Evolutionary conservation across 2,888 invertebrate genomes (phyloP), one percentile per base, ranked within the genome.

Genomic region (Drosophila setosimentum): DNA sequence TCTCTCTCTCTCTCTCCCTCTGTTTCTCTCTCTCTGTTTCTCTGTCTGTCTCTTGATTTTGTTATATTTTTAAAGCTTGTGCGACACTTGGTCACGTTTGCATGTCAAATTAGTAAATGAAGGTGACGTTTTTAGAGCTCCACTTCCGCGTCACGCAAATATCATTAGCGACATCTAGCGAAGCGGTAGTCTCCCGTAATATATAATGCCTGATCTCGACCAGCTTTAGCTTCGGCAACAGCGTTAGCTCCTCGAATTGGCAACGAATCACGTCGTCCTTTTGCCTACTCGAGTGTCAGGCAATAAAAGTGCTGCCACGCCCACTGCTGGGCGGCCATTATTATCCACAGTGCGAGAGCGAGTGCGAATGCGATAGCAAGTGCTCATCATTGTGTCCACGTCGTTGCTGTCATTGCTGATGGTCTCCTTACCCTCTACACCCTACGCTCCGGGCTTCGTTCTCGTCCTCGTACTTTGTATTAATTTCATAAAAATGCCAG

Each of bases 401-500:
- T 76, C 64, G 60, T 35, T 30, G 76, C 64, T 76, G 80, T 66
- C 76, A 72, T 76, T 55, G 65, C 85, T 53, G 60, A 50, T 45
- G 55, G 50, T 11, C 68, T 54, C 18, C 80, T 65, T 30, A 57
- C 48, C 48, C 24, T 29, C n/a, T 2, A 29, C 37, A n/a, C 16
- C 33, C 21, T n/a, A 49, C 53, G 48, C 48, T 27, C 11, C 61
- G 50, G 49, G 42, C 51, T 42, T 16, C 29, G 27, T 54, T 48
- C n/a, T 33, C 24, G 24, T 29, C 57, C 51, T 21, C 51, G 51
- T 33, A 84, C 77, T 87, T 86, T 89, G 89, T 89, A 87, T 86
- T 89, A 86, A 86, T 86, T 86, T 86, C 89, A 86, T 86, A 86
- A 89, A 89, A 86, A 86, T 82, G 85, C 80, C 89, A 82, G 70